phyloP scores from a whole-genome alignment of 2,113 vertebrate species.

The Saiga tatarica region DNA sequence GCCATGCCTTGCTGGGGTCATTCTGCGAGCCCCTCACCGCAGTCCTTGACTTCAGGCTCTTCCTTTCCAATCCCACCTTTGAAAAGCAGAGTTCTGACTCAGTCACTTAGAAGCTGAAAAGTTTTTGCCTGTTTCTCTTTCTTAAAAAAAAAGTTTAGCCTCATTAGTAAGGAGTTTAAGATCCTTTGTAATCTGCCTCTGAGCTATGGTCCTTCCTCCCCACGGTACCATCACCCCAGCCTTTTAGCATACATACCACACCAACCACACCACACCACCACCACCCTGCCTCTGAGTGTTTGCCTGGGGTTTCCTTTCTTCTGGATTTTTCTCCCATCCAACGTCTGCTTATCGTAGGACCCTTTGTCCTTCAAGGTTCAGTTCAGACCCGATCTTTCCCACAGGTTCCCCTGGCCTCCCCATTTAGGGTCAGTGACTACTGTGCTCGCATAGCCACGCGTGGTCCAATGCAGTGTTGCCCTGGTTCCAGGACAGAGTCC shows the following conservation, averaged over 20 bases:
- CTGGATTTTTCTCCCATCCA: background rate
- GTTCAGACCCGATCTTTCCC: background rate
- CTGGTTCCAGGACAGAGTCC: background rate
- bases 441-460: too few relatives aligned
- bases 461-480: background rate
- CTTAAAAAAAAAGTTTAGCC: background rate
- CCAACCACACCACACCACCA: background rate
- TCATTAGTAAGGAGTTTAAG: background rate
- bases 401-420: background rate
- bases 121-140: background rate
- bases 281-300: background rate
- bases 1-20: too few relatives aligned
- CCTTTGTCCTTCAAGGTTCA: background rate
- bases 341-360: background rate
- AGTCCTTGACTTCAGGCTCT: background rate
- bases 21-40: background rate
- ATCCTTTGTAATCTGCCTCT: background rate
- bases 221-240: rapidly evolving
- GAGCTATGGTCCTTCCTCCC: background rate
- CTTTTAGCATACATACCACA: background rate
- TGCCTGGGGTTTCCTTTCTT: background rate
- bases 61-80: background rate
- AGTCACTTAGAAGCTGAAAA: background rate
- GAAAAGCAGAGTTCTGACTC: background rate
- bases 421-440: background rate